Evolutionary conservation across 2,888 invertebrate species (phyloP), one percentile per base, ranked within the genome.

Genomic region (Xestoiulus laeticollis): DNA sequence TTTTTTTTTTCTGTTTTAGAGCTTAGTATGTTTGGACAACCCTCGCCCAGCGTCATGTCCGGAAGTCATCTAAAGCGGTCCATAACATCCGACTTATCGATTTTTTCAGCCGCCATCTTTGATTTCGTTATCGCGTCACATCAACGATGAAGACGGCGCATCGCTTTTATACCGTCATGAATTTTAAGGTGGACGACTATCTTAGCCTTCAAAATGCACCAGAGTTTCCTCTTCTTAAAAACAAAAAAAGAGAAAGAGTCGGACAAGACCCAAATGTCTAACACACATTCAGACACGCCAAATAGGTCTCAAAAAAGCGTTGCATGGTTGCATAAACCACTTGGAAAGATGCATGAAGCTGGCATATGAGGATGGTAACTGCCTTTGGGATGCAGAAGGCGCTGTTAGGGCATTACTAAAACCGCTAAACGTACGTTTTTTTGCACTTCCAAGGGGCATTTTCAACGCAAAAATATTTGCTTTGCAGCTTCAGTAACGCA

Each of bases 111-210:
- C 30, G 78, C 78, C 78, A 78, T 78, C 22, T 78, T 78, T 78
- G 78, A 78, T 78, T 78, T 30, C 30, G 78, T 78, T 78, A 78
- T 30, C 78, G 30, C 78, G 78, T 78, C 78, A 78, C 78, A 30
- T 78, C 26, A 14, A 26, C 78, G 78, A 26, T 14, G 30, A 78
- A 30, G 78, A 78, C 10, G 78, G 30, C 26, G 78, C 78, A 30
- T 78, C 78, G 78, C 78, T 78, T 43, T 78, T 78, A 78, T 78
- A 30, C 78, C 22, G 26, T 78, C 78, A 78, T 78, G 78, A 78
- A 78, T 78, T 78, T 78, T 78, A 78, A 78, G 78, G 78, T 78
- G 78, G 78, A 78, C 78, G 78, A 78, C 78, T 30, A 78, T 78
- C 78, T n/a, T 16, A 78, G 30, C 26, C 78, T 78, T 30, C 30